Percentiles rank a stretch among this genome's conserved stretches.
phyloP scores from a whole-genome alignment of 2,888 invertebrate genomes.

The Coelopa pilipes region DNA sequence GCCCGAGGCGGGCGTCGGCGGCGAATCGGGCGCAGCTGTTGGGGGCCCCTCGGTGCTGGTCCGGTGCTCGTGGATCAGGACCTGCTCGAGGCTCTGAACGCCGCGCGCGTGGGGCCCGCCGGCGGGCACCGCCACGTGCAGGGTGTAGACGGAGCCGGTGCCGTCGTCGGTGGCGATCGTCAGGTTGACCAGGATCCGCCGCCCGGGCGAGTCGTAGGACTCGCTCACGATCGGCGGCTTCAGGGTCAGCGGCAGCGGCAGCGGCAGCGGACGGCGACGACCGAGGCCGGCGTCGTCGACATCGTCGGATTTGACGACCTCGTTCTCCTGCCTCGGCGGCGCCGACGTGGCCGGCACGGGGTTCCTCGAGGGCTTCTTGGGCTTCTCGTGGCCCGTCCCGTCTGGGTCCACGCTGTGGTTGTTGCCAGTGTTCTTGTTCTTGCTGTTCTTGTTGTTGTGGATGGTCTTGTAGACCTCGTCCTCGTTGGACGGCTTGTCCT shows the following conservation, averaged over 20 bases:
- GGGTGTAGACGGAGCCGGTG: conserved; percentile 74
- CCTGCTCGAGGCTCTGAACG: conserved; percentile 53
- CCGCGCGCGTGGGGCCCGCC: conserved; percentile 33
- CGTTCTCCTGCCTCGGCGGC: conserved; percentile 31
- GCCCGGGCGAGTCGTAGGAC: conserved; percentile 53
- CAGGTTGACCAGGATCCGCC: conserved; percentile 82
- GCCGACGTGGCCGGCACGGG: neutral
- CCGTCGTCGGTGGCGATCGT: conserved; percentile 80
- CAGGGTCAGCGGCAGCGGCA: conserved; percentile 36
- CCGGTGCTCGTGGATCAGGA: conserved; percentile 55
- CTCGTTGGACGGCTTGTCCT: conserved; percentile 46
- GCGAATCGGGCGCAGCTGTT: neutral
- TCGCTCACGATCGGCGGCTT: conserved; percentile 57
- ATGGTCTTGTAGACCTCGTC: conserved; percentile 61
- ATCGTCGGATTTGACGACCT: conserved; percentile 33
- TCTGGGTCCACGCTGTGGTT: conserved; percentile 14
- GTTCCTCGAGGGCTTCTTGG: conserved; percentile 15
- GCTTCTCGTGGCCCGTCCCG: neutral
- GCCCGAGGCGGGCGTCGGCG: no score
- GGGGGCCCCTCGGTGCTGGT: neutral
- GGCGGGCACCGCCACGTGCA: conserved; percentile 84
- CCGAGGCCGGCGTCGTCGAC: neutral
- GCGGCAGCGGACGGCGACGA: conserved; percentile 3
- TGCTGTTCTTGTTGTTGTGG: conserved; percentile 36
- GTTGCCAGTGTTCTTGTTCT: neutral